Conservation (phyloP, 1,140 invertebrate genomes). For the Lycorma delicatula region DNA sequence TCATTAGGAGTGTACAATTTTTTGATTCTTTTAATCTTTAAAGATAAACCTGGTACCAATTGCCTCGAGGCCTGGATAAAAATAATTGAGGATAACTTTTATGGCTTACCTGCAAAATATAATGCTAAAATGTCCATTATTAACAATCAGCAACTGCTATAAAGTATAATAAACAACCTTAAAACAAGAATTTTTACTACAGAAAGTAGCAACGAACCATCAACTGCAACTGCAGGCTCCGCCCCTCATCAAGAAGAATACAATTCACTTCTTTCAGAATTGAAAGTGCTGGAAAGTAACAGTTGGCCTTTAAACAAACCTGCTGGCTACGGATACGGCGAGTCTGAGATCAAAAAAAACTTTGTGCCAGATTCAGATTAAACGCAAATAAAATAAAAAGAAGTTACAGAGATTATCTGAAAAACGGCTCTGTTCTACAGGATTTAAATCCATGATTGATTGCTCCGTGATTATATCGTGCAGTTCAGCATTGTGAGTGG, state of each 20-base stretch:
- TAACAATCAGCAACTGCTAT: conserved; percentile 5
- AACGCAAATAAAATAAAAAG: conserved; percentile 13
- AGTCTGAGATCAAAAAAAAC: conserved; percentile 10
- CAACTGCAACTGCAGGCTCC: not conserved
- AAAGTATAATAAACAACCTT: conserved; percentile 13
- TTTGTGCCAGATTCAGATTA: conserved; percentile 11
- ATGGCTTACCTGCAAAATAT: conserved; percentile 1
- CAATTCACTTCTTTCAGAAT: conserved; percentile 13
- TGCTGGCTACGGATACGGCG: not conserved
- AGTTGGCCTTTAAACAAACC: conserved; percentile 6
- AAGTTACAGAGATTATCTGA: conserved; percentile 13
- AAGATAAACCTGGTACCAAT: too few species aligned
- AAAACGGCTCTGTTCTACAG: conserved; percentile 1
- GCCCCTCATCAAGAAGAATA: not conserved
- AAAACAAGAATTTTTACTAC: conserved; percentile 5
- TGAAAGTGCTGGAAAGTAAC: conserved; percentile 10
- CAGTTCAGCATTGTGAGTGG: not conserved
- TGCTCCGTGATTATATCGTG: not conserved
- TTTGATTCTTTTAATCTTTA: too few species aligned
- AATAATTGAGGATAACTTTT: too few species aligned
- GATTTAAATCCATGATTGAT: not conserved
- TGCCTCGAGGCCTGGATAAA: too few species aligned
- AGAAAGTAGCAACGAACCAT: conserved; percentile 15
- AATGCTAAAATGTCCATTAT: not conserved
- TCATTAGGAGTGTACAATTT: too few species aligned